Conservation (phyloP, 2,797 vertebrate genomes). For the Paramormyrops hopkinsi region DNA sequence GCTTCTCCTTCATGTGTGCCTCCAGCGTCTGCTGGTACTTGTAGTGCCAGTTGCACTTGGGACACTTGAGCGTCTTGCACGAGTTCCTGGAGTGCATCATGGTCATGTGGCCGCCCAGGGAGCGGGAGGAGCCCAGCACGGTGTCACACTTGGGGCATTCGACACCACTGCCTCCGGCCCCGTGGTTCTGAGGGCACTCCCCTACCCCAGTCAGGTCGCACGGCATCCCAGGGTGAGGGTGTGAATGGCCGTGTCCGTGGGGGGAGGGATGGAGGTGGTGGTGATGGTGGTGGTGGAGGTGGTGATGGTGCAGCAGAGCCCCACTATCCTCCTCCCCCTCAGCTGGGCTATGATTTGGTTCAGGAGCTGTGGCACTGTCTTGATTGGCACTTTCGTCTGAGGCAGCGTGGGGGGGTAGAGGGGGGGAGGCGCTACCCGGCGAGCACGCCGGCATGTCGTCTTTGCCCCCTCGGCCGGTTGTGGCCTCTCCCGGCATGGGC, state of each 20-base stretch:
- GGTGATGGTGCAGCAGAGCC: conserved; percentile 32
- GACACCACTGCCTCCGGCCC: conserved; percentile 53
- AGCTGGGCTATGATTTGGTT: conserved; percentile 81
- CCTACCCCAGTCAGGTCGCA: conserved; percentile 62
- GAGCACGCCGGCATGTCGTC: conserved; percentile 65
- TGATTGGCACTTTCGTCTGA: conserved; percentile 82
- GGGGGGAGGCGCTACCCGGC: conserved; percentile 50
- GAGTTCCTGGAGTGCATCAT: conserved; percentile 98
- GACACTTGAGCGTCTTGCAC: conserved; percentile 98
- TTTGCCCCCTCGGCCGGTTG: conserved; percentile 69
- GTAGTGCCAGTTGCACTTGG: conserved; percentile 99
- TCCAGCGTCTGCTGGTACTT: conserved; percentile 99
- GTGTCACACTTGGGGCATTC: conserved; percentile 77
- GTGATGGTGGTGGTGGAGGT: conserved; percentile 55
- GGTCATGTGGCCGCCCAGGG: conserved; percentile 82
- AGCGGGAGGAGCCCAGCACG: conserved; percentile 73
- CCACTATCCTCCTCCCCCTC: conserved; percentile 68
- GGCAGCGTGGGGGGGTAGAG: conserved; percentile 6
- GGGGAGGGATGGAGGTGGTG: conserved; percentile 77
- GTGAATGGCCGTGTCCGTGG: conserved; percentile 66
- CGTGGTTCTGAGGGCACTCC: conserved; percentile 56
- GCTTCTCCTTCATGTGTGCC: conserved; percentile 99
- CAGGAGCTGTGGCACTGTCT: conserved; percentile 90
- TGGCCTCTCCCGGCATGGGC: conserved; percentile 50
- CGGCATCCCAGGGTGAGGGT: conserved; percentile 64